Base-by-base conservation (phyloP, 2,888 invertebrate species). In the Lycophotia porphyrea region DNA sequence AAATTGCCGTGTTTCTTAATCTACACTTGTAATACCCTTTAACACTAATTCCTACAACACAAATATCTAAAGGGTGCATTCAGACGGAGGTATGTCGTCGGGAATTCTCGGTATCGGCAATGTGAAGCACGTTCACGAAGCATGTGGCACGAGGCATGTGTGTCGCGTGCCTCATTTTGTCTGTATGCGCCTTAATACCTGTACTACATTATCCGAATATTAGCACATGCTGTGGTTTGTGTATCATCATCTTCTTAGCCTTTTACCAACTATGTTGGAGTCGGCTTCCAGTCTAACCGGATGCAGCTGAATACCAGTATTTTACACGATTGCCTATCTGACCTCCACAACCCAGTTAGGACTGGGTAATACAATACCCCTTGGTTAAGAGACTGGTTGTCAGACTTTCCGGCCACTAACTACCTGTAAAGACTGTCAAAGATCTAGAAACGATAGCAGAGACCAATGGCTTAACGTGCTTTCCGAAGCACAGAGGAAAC, bases 161-260 rank as follows among this genome's bases (percentile, higher is more conserved):
- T 76, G 81, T 80, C 81, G 60, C 81, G 75, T 66, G 76, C 76
- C 42, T 36, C 42, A 31, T 66, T 52, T 36, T 18, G 60, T 75
- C 31, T 82, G 52, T 58, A 55, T 67, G 69, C 49, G 34, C 63
- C 82, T 68, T 76, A 76, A 79, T 79, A 69, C 77, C 24, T 80
- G 74, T 11, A 63, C 78, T 44, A 52, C 44, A 78, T 78, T 44
- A 47, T 15, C 18, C 0, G 24, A 58, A 65, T 64, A 75, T 74
- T 5, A 55, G n/a, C 18, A 24, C 39, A 58, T 9, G 4, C 15
- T 60, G 11, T 1, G 9, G 15, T 21, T 70, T 58, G 21, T 47
- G 3, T 21, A 3, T 15, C 5, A 44, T 5, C 24, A n/a, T 58
- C 31, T 27, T 3, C 52, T 3, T 58, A 18, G 55, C 31, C 31